Percentiles rank a stretch among this genome's conserved stretches.
These are phyloP conservation scores for Synanthedon formicaeformis DNA, from an alignment of 2,888 invertebrate species.

Conservation along the genomic window DNA sequence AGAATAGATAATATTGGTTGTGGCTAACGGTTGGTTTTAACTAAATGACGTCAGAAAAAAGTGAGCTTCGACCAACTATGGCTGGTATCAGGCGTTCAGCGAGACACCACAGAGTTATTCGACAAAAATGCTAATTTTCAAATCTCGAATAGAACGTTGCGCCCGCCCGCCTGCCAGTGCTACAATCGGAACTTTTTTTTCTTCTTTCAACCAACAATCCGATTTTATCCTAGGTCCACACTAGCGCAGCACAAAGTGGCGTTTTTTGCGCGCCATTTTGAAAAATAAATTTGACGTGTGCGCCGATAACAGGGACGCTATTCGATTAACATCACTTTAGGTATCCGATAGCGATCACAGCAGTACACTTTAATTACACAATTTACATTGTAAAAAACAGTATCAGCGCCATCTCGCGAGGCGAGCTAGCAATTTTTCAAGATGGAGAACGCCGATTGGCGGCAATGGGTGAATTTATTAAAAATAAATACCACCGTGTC, in stretches of 20 bases:
- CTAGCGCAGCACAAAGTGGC: constrained; percentile 14
- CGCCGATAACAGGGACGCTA: constrained; percentile 32
- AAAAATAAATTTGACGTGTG: constrained; percentile 26
- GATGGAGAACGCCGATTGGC: constrained; percentile 47
- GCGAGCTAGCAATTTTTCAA: constrained; percentile 50
- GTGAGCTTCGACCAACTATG: constrained; percentile 38
- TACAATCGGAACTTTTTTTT: constrained; percentile 56
- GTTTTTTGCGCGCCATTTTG: constrained; percentile 4
- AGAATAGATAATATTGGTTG: too few species aligned
- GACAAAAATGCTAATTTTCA: constrained; percentile 70
- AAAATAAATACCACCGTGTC: constrained; percentile 35
- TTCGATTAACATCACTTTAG: constrained; percentile 44
- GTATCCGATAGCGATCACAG: constrained; percentile 44
- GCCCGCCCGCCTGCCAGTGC: constrained; percentile 32
- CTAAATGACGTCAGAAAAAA: constrained; percentile 24
- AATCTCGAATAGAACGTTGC: constrained; percentile 59
- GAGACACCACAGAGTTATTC: constrained; percentile 68
- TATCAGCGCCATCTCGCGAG: constrained; percentile 48
- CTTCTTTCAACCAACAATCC: constrained; percentile 26
- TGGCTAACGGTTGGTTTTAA: background rate
- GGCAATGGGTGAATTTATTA: constrained; percentile 54
- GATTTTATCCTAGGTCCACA: constrained; percentile 28
- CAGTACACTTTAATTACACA: constrained; percentile 64
- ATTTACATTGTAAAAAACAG: constrained; percentile 50
- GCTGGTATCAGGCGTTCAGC: constrained; percentile 58